Base-by-base conservation (phyloP, 2,888 invertebrate genomes). In the Spodoptera picta region DNA sequence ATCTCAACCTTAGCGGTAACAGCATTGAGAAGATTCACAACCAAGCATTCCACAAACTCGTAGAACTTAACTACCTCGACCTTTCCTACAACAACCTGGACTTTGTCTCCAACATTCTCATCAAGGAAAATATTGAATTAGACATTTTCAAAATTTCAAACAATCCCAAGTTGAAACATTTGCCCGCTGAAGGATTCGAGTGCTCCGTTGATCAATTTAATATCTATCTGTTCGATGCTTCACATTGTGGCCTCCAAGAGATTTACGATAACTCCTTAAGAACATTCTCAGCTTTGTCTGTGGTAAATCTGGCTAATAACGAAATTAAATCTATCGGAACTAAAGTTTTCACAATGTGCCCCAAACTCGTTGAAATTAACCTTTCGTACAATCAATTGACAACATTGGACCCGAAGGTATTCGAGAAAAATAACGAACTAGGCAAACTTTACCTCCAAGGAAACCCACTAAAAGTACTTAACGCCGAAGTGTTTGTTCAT, bases 41-140 rank as follows among this genome's bases (percentile, higher is more conserved):
- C 19, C 96, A 96, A 81, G 96, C 97, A 6, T 97, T 98, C 90
- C 91, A 95, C 47, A 94, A 95, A 67, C 95, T 97, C 64, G 95
- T 95, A 60, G 95, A 96, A 71, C 93, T 98, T 46, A 96, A 96
- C 73, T 95, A 96, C 82, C 95, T 98, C 69, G 97, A 98, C 87
- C 93, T 98, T 67, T 97, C 97, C 3, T 95, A 96, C 79, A 98
- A 98, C 84, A 95, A 96, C 68, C 87, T 98, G 55, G 96, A 96
- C 58, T 95, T 96, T 68, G 91, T 97, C 42, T 96, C 96, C 0
- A 95, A 95, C 63, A 95, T 96, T 84, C 93, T 97, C 54, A 97
- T 98, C 82, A 95, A 95, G 70, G 95, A 95, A 81, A 97, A 97
- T 85, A 93, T 95, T 12, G 95, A 96, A 81, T 88, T 97, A 50